Percentiles rank a stretch among this genome's conserved stretches.
Evolutionary conservation across 2,113 vertebrate genomes (phyloP).

Genomic region (Ciconia stormi): DNA sequence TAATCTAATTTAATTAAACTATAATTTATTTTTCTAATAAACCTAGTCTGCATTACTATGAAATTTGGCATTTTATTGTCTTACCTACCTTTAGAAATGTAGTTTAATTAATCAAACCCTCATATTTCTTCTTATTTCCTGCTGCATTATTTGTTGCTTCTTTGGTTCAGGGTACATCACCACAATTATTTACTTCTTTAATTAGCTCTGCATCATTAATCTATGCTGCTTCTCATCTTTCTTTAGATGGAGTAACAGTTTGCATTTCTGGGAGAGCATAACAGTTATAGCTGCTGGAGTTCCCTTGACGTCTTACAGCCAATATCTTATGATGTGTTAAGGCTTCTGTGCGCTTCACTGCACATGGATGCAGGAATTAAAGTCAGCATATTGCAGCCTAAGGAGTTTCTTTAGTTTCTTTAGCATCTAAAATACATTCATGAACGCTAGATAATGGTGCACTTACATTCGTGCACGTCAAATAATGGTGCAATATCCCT

Average conservation of each 20-base stretch:
- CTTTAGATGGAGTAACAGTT: neutral
- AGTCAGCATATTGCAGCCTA: neutral
- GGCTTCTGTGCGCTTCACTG: neutral
- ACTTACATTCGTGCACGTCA: neutral
- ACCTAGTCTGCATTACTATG: constrained; percentile 22
- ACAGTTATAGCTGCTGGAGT: neutral
- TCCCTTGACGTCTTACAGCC: neutral
- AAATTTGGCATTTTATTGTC: constrained; percentile 54
- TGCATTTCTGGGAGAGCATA: neutral
- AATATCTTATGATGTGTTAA: neutral
- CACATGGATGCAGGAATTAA: neutral
- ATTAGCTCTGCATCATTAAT: constrained; percentile 65
- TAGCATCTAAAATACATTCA: neutral
- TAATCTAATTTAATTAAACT: constrained; percentile 54
- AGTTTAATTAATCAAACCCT: constrained; percentile 44
- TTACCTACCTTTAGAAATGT: constrained; percentile 40
- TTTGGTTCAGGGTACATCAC: neutral
- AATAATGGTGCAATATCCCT: neutral
- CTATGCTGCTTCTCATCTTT: neutral
- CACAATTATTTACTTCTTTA: constrained; percentile 64
- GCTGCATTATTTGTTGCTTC: constrained; percentile 9
- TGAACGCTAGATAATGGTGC: neutral
- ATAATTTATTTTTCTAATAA: constrained; percentile 63
- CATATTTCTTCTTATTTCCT: constrained; percentile 41
- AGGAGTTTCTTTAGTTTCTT: neutral